Evolutionary conservation across 1,140 invertebrate genomes (phyloP), one percentile per base, ranked within the genome.

Genomic region (Heterodera carotae): DNA sequence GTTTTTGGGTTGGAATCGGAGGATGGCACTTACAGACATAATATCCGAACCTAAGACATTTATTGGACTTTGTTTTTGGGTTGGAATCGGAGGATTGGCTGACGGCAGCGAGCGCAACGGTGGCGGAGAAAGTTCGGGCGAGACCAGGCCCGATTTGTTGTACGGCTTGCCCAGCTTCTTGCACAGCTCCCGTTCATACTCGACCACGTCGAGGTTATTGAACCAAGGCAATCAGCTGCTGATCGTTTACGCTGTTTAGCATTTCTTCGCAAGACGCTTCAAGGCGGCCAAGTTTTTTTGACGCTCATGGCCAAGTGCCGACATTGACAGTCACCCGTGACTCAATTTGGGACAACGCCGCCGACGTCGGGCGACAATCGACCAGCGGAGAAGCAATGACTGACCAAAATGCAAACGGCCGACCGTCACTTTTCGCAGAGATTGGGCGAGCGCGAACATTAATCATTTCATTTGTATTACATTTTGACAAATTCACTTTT

Each of bases 261-360:
- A 31, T 31, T 29, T 66, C 62, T 10, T 66, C 62, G 29, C 27
- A 29, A 66, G 62, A 29, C 25, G 22, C 62, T 66, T 66, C 62
- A 12, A 66, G 62, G 22, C 62, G 33, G 62, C n/a, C 27, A 10
- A 66, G 62, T 29, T 64, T 74, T 8, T 29, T 33, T 6, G 8
- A 6, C 25, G 25, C 71, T 10, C 71, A 74, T 56, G 59, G 59
- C 36, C 71, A 74, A 36, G 56, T 74, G 43, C 71, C 71, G 64
- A 74, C 31, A n/a, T 25, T 74, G 33, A 62, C 64, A 10, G 56
- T 74, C 7, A 74, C 71, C 7, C 71, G 71, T 5, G 53, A 33
- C 4, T 74, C 71, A 29, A 34, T 74, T 34, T 31, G 48, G 83
- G 71, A 86, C 84, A 60, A 76, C 85, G 18, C 79, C 84, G 4